These are phyloP conservation scores for Uria aalge DNA, from an alignment of 2,113 vertebrate species.

Conservation along the genomic window DNA sequence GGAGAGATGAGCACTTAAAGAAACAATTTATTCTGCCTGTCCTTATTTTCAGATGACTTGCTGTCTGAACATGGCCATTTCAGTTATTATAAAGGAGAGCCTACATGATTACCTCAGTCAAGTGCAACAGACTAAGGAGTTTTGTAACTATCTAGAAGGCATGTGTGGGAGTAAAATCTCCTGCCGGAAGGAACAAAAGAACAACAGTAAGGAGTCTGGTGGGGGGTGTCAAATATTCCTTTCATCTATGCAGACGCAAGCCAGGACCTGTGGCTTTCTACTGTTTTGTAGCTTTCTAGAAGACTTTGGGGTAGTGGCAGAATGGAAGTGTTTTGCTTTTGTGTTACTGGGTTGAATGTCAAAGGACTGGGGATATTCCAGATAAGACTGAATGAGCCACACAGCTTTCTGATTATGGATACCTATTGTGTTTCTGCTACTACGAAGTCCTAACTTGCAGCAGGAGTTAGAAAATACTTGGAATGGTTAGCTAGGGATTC, in stretches of 20 bases:
- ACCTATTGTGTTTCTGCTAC: neutral
- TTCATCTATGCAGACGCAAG: constrained; percentile 27
- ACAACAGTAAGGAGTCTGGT: neutral
- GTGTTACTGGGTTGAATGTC: neutral
- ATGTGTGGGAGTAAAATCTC: neutral
- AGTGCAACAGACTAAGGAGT: neutral
- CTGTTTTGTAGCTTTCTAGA: neutral
- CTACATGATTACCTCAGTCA: constrained; percentile 22
- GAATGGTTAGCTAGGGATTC: neutral
- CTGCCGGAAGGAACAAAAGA: neutral
- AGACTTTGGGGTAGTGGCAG: neutral
- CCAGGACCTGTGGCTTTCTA: neutral
- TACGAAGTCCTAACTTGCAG: neutral
- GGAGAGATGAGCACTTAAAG: neutral
- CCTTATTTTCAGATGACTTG: neutral
- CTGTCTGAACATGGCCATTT: neutral
- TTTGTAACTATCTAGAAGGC: neutral
- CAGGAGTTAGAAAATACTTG: neutral
- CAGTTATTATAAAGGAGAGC: neutral
- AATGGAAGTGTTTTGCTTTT: neutral
- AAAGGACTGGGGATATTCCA: neutral
- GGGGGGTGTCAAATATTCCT: neutral
- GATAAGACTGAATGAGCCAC: neutral
- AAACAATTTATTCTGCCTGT: neutral
- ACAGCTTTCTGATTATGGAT: neutral